Conservation (phyloP, 1,140 invertebrate genomes). For the Acromyrmex echinatior region DNA sequence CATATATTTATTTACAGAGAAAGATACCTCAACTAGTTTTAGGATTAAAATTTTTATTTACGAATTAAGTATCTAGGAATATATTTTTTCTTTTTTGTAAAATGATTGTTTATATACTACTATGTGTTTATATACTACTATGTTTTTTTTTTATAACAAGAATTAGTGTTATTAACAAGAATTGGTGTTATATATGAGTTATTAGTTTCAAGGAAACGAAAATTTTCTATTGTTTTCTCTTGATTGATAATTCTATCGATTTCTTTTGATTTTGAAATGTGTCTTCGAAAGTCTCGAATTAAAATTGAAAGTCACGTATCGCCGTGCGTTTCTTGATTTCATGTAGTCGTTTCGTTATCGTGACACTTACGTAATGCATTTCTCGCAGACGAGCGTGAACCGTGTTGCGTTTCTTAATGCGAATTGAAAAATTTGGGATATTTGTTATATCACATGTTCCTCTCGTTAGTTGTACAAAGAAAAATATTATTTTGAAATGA, state of each 20-base stretch:
- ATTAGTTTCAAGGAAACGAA: not conserved
- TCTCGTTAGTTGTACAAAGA: not conserved
- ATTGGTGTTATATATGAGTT: not conserved
- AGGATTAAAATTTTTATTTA: not conserved
- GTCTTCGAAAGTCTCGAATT: constrained; percentile 32
- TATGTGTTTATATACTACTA: not conserved
- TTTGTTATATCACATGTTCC: not conserved
- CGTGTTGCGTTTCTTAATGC: constrained; percentile 11
- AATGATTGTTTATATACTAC: not conserved
- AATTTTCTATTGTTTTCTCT: not conserved
- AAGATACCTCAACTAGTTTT: not conserved
- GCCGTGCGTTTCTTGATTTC: constrained; percentile 34
- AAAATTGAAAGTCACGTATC: constrained; percentile 55
- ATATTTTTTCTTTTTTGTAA: not conserved
- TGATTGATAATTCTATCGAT: not conserved
- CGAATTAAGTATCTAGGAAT: not conserved
- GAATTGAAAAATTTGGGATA: constrained; percentile 16
- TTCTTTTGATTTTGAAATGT: constrained; percentile 11
- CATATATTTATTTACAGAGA: not conserved
- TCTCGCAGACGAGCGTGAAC: constrained; percentile 33
- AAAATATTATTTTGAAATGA: not conserved
- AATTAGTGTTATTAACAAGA: not conserved
- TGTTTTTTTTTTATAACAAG: not conserved
- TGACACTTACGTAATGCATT: constrained; percentile 40
- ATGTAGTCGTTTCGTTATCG: constrained; percentile 48